Conservation (phyloP, 1,140 invertebrate species). For the Drosophila asahinai region DNA sequence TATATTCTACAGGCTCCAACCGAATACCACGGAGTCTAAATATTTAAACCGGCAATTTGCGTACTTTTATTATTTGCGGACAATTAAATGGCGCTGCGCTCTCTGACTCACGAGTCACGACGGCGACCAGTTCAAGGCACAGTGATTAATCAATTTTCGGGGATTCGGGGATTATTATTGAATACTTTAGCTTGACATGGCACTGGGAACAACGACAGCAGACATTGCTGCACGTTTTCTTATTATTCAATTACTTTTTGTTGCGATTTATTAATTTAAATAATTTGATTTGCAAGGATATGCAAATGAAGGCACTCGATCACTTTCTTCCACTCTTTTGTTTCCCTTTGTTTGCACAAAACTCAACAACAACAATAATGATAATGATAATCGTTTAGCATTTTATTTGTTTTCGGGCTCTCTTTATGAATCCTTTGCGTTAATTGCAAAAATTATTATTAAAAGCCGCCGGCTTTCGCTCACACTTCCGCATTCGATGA, state of each 20-base stretch:
- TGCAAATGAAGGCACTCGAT: slow-evolving; percentile 64
- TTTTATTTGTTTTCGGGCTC: slow-evolving; percentile 28
- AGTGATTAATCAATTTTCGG: slow-evolving; percentile 41
- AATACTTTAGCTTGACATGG: slow-evolving; percentile 51
- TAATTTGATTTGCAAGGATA: slow-evolving; percentile 73
- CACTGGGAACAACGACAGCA: slow-evolving; percentile 40
- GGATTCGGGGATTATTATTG: slow-evolving; percentile 44
- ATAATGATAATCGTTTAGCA: slow-evolving; percentile 42
- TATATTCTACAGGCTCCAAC: slow-evolving; percentile 8
- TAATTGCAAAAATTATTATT: slow-evolving; percentile 35
- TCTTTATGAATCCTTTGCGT: slow-evolving; percentile 53
- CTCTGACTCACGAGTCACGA: slow-evolving; percentile 61
- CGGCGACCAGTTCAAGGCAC: slow-evolving; percentile 69
- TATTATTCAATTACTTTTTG: slow-evolving; percentile 40
- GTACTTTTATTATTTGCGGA: slow-evolving; percentile 37
- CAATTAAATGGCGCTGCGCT: slow-evolving; percentile 42
- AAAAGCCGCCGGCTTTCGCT: slow-evolving; percentile 73
- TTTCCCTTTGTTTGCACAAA: slow-evolving; percentile 52
- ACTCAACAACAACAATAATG: slow-evolving; percentile 13
- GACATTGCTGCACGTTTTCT: slow-evolving; percentile 48
- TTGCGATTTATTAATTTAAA: slow-evolving; percentile 42
- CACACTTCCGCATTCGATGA: slow-evolving; percentile 67
- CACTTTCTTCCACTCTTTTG: slow-evolving; percentile 46
- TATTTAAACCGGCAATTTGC: slow-evolving; percentile 36
- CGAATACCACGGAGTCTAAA: slow-evolving; percentile 5